Base-by-base conservation (phyloP, 2,113 vertebrate genomes). In the Elachura formosa region DNA sequence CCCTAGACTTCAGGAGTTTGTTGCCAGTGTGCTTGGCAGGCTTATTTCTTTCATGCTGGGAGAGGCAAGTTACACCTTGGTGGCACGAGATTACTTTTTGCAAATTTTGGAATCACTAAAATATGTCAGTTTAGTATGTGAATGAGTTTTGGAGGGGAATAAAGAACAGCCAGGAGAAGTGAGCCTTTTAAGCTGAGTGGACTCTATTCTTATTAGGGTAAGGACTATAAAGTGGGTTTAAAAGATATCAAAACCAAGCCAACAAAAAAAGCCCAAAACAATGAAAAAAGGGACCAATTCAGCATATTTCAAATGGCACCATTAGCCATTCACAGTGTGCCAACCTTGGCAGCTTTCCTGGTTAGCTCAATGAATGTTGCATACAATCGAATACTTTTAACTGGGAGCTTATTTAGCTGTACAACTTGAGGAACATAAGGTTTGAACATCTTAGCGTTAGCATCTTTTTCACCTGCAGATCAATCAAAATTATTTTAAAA, bases 261-360 rank as follows among this genome's bases (percentile, higher is more conserved):
- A 36, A 34, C 7, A 15, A 33, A 29, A 15, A 40, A 19, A 17
- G 22, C n/a, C n/a, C n/a, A n/a, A 41, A 26, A 41, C 22, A 5
- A 21, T 0, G 2, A n/a, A 43, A 38, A 82, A 75, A 68, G 31
- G 7, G 10, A 64, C 51, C 52, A 66, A 80, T 95, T 93, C 84
- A 88, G 87, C 55, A 67, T 91, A 77, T 88, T 88, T 87, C 34
- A 85, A 96, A 83, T 93, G 84, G 94, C 79, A 85, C 55, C 9
- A 1, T 85, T 91, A 51, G 46, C 48, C 85, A 85, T 97, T 97
- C 78, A 94, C 75, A 80, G 62, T 48, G 51, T 71, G 78, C 89
- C 85, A 93, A 0, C 81, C 54, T 75, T 96, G 96, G 94, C 95
- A 94, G 2, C 52, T 80, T 88, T 95, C 92, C 91, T 88, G 49